A percentile compares a stretch with the other conserved stretches of the same genome.
These are phyloP conservation scores for Peromyscus eremicus DNA, from an alignment of 2,797 vertebrate species.

Conservation along the genomic window DNA sequence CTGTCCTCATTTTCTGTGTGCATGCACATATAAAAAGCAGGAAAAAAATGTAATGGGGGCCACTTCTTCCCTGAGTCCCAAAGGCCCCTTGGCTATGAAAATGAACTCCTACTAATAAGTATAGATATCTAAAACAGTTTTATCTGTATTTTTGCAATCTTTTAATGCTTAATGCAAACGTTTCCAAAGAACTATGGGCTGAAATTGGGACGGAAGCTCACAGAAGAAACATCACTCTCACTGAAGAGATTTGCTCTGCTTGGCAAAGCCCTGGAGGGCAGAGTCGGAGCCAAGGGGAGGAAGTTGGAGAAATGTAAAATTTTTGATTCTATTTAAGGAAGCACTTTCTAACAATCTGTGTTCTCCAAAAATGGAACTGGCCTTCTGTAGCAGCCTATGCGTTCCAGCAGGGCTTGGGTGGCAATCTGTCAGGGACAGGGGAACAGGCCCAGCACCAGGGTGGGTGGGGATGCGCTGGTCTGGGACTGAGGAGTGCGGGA, in stretches of 20 bases:
- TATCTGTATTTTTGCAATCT: not conserved
- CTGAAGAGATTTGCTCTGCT: not conserved
- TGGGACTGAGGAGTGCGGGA: rapidly evolving
- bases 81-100: not conserved
- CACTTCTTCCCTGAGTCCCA: not conserved
- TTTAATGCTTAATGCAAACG: not conserved
- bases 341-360: slow-evolving; percentile 80
- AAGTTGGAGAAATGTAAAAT: slow-evolving; percentile 61
- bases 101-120: not conserved
- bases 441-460: not conserved
- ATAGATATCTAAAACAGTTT: not conserved
- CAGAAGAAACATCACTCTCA: not conserved
- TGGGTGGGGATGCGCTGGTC: too few species aligned
- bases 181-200: not conserved
- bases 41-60: not conserved
- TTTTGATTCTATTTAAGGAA: slow-evolving; percentile 80
- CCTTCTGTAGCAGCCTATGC: not conserved
- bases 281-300: not conserved
- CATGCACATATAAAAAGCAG: not conserved
- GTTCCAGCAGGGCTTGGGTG: slow-evolving; percentile 49
- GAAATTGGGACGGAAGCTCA: not conserved
- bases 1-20: not conserved
- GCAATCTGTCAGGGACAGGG: slow-evolving; percentile 56
- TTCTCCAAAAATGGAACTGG: slow-evolving; percentile 79
- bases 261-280: not conserved